Evolutionary conservation across 2,797 vertebrate genomes (phyloP).

Genomic region (Alfaro cultratus): DNA sequence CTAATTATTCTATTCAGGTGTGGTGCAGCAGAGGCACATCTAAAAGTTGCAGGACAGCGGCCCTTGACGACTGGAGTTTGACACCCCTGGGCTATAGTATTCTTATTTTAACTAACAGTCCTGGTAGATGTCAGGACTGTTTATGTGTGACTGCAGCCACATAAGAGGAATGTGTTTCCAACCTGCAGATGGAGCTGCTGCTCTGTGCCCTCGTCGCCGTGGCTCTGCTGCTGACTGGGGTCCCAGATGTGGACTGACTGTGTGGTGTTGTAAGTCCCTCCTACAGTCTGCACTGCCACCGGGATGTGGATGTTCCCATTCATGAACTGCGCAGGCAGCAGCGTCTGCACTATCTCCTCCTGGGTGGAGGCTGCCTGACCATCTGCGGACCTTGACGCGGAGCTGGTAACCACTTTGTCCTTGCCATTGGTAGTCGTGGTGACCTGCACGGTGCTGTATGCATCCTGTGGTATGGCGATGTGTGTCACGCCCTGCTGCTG

Average conservation of each 20-base stretch:
- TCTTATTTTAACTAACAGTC: background rate
- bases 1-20: no score
- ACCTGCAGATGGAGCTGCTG: constrained; percentile 91
- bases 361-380: constrained; percentile 84
- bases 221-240: constrained; percentile 91
- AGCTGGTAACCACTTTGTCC: constrained; percentile 73
- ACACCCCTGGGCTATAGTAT: background rate
- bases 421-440: constrained; percentile 91
- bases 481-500: constrained; percentile 98
- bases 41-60: no score
- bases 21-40: no score
- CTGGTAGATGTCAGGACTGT: background rate
- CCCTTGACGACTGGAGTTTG: no score
- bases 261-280: constrained; percentile 92
- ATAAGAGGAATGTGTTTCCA: constrained; percentile 14
- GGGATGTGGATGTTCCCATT: constrained; percentile 99
- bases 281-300: constrained; percentile 96
- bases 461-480: constrained; percentile 98
- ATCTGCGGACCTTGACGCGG: constrained; percentile 54
- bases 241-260: constrained; percentile 99
- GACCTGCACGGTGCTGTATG: constrained; percentile 91
- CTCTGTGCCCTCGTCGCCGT: constrained; percentile 77
- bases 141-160: background rate
- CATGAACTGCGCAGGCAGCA: constrained; percentile 99
- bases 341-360: constrained; percentile 95